Percentiles rank a stretch among this genome's conserved stretches.
phyloP scores from a whole-genome alignment of 2,888 invertebrate genomes.

The Erebia palarica region DNA sequence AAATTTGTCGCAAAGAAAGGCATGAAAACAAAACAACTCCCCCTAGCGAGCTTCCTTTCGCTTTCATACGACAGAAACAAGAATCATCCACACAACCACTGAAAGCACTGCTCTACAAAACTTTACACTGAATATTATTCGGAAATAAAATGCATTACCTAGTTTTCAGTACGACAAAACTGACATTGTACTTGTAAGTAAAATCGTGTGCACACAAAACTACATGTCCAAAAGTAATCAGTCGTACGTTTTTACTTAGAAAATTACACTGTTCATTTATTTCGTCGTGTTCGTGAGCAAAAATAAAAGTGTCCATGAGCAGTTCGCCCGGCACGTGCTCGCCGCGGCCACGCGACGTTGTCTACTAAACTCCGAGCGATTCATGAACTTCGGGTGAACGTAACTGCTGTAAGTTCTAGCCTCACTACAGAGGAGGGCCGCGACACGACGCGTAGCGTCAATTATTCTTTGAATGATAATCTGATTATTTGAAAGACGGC shows the following conservation, averaged over 20 bases:
- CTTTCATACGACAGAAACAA: conserved; percentile 71
- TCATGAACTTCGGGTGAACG: conserved; percentile 51
- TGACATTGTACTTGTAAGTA: conserved; percentile 34
- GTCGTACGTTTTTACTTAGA: conserved; percentile 32
- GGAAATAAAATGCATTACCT: conserved; percentile 34
- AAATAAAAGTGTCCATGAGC: conserved; percentile 62
- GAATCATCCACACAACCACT: conserved; percentile 70
- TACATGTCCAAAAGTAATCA: conserved; percentile 40
- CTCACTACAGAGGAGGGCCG: no score
- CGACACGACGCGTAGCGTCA: no score
- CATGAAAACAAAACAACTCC: conserved; percentile 73
- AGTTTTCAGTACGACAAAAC: conserved; percentile 41
- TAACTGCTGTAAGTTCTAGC: conserved; percentile 41
- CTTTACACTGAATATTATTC: conserved; percentile 58
- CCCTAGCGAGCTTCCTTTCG: conserved; percentile 69
- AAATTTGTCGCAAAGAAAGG: conserved; percentile 63
- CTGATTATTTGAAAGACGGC: no score
- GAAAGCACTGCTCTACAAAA: conserved; percentile 71
- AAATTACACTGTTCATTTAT: conserved; percentile 42
- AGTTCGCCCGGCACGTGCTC: conserved; percentile 59
- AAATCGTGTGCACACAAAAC: conserved; percentile 42
- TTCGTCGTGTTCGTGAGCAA: conserved; percentile 65
- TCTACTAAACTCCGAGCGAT: conserved; percentile 59
- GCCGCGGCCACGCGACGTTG: conserved; percentile 70
- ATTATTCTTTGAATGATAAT: no score